These are phyloP conservation scores for Bombus balteatus DNA, from an alignment of 1,140 invertebrate genomes.

Conservation along the genomic window DNA sequence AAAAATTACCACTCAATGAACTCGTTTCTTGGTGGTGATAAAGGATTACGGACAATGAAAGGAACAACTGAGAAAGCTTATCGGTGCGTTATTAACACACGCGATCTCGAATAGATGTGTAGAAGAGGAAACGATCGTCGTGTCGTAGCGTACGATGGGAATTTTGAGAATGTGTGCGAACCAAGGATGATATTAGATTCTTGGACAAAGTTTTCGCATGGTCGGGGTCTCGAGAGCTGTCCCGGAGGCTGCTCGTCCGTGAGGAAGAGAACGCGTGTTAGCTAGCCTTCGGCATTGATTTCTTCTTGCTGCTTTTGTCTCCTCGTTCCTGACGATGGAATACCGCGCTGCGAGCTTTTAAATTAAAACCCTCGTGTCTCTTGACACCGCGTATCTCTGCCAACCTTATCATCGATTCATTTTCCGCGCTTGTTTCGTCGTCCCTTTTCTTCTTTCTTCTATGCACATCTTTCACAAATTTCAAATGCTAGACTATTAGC, in stretches of 20 bases:
- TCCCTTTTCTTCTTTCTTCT: neutral
- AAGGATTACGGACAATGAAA: neutral
- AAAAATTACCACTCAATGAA: neutral
- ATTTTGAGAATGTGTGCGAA: constrained; percentile 80
- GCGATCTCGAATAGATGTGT: constrained; percentile 7
- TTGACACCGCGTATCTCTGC: constrained; percentile 16
- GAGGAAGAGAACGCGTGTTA: constrained; percentile 64
- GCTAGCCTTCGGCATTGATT: constrained; percentile 68
- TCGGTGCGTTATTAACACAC: constrained; percentile 45
- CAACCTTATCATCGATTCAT: constrained; percentile 30
- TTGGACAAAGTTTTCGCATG: constrained; percentile 82
- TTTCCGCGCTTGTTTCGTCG: neutral
- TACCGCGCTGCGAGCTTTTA: constrained; percentile 40
- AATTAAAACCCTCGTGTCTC: constrained; percentile 42
- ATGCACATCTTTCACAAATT: too few relatives aligned
- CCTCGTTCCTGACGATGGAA: constrained; percentile 34
- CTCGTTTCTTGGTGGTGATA: neutral
- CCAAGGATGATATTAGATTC: constrained; percentile 82
- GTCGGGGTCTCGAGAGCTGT: constrained; percentile 70
- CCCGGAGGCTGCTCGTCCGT: constrained; percentile 58
- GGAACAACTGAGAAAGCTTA: neutral
- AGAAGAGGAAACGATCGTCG: constrained; percentile 55
- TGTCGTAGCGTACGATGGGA: constrained; percentile 63
- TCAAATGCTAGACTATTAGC: neutral
- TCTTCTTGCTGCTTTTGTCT: constrained; percentile 53